Evolutionary conservation across 2,797 vertebrate species (phyloP).

Genomic region (Morelia viridis): DNA sequence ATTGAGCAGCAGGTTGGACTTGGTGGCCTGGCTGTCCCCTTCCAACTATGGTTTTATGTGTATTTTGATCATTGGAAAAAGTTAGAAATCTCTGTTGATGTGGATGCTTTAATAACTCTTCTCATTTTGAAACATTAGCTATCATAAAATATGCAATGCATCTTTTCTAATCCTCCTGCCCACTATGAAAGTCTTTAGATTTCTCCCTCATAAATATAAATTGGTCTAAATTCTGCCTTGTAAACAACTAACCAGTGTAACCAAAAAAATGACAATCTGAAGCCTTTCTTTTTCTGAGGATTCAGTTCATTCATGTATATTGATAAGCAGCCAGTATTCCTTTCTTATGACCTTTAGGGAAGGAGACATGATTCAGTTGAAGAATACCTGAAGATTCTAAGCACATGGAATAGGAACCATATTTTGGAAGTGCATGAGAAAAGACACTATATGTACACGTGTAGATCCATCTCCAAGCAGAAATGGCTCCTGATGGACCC

Average conservation of each 20-base stretch:
- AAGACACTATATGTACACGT: background rate
- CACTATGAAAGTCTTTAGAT: background rate
- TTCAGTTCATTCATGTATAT: background rate
- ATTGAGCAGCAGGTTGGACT: background rate
- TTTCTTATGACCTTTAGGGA: background rate
- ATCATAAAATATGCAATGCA: background rate
- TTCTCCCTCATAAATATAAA: background rate
- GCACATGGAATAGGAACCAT: background rate
- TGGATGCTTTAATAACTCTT: background rate
- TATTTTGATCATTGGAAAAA: background rate
- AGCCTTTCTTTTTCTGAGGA: background rate
- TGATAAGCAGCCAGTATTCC: background rate
- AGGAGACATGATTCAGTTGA: background rate
- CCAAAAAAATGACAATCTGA: background rate
- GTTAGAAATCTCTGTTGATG: slow-evolving; percentile 2
- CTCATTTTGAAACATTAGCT: background rate
- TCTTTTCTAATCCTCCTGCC: background rate
- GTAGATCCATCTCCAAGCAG: background rate
- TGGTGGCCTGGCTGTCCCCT: background rate
- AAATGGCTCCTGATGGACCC: background rate
- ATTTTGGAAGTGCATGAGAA: background rate
- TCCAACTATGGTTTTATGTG: background rate
- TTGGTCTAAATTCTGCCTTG: background rate
- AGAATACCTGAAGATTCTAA: background rate
- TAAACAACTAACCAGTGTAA: background rate